Conservation (phyloP, 2,888 invertebrate genomes). For the Drosophila testacea region DNA sequence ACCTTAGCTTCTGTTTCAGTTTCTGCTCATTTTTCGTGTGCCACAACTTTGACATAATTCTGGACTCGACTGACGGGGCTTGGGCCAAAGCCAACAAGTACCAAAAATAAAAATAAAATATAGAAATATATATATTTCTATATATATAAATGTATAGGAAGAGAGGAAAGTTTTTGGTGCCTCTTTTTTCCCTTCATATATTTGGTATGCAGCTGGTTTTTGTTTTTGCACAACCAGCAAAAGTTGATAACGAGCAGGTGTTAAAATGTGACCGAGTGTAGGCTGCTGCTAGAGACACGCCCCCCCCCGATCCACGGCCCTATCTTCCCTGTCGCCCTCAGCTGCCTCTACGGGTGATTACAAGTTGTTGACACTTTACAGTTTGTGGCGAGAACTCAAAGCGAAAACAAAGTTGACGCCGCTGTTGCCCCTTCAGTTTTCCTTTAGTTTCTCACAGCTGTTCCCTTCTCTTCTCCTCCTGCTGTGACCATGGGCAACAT, state of each 20-base stretch:
- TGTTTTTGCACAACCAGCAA: conserved; percentile 64
- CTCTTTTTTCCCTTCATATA: conserved; percentile 39
- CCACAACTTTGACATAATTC: conserved; percentile 79
- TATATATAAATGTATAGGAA: conserved; percentile 27
- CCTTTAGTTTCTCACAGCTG: conserved; percentile 4
- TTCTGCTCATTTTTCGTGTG: conserved; percentile 58
- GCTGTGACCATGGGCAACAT: conserved; percentile 53
- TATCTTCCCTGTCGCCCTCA: conserved; percentile 9
- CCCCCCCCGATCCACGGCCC: conserved; percentile 7
- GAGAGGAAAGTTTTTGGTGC: conserved; percentile 63
- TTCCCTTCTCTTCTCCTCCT: background rate
- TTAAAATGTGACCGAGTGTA: conserved; percentile 79
- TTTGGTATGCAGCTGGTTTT: conserved; percentile 33
- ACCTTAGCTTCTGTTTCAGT: background rate
- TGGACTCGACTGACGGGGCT: conserved; percentile 59
- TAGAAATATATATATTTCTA: conserved; percentile 28
- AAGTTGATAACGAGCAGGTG: conserved; percentile 81
- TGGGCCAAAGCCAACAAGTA: conserved; percentile 51
- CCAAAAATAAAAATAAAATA: conserved; percentile 34
- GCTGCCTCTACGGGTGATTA: conserved; percentile 56
- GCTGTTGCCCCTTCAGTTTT: background rate
- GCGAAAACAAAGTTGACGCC: conserved; percentile 66
- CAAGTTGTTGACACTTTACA: conserved; percentile 75
- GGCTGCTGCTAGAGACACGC: conserved; percentile 45
- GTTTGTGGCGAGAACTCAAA: conserved; percentile 78